Evolutionary conservation across 2,797 vertebrate genomes (phyloP).

Genomic region (Diplodus sargus): DNA sequence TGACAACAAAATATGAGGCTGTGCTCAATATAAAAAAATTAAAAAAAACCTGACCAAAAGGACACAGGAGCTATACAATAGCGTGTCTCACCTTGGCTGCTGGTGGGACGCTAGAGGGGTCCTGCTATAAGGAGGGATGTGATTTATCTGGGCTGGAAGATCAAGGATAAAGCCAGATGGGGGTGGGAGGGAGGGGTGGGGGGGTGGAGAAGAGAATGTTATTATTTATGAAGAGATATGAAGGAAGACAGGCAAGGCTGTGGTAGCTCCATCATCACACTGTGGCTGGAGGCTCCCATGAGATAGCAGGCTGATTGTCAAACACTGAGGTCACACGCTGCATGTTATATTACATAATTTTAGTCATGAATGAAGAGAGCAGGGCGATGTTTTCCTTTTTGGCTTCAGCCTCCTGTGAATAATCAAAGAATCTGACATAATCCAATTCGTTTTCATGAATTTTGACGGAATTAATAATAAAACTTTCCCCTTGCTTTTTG

Average conservation of each 20-base stretch:
- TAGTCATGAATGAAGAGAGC: constrained; percentile 53
- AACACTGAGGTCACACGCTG: constrained; percentile 46
- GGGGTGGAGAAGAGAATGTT: constrained; percentile 7
- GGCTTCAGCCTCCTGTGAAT: neutral
- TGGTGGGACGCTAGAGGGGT: constrained; percentile 38
- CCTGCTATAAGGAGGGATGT: constrained; percentile 40
- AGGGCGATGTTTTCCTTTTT: neutral
- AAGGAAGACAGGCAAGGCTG: constrained; percentile 51
- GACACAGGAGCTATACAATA: constrained; percentile 16
- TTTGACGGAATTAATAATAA: neutral
- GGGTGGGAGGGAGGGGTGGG: neutral
- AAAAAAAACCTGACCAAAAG: constrained; percentile 29
- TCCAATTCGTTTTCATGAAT: neutral
- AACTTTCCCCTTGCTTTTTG: neutral
- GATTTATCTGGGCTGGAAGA: constrained; percentile 68
- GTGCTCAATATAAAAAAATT: constrained; percentile 27
- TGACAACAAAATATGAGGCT: constrained; percentile 16
- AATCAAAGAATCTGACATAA: neutral
- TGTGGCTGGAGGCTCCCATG: constrained; percentile 27
- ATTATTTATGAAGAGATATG: constrained; percentile 72
- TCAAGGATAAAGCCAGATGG: constrained; percentile 62
- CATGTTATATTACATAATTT: constrained; percentile 63
- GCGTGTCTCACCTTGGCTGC: constrained; percentile 57
- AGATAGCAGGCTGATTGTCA: constrained; percentile 48
- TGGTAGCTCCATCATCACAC: constrained; percentile 51